Conservation (phyloP, 1,140 invertebrate genomes). For the Drosophila subobscura region DNA sequence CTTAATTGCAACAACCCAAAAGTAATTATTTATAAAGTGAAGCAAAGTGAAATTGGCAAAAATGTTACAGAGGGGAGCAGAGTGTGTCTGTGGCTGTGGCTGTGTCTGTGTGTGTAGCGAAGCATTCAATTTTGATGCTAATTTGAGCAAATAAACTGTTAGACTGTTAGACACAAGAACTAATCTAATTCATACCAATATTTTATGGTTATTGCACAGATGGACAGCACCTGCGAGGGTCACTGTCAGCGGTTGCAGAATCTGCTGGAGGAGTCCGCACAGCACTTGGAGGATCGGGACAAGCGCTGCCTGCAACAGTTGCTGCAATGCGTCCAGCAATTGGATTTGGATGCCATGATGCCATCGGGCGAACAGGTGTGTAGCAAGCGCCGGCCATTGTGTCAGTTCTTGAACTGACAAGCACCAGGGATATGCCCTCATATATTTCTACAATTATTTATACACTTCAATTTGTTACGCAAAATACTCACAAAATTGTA, state of each 20-base stretch:
- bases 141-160: constrained; percentile 30
- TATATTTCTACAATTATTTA: constrained; percentile 19
- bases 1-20: constrained; percentile 66
- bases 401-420: neutral
- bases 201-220: constrained; percentile 44
- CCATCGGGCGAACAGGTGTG: constrained; percentile 57
- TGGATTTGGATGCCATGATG: constrained; percentile 84
- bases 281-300: constrained; percentile 84
- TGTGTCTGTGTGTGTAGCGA: constrained; percentile 18
- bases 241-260: constrained; percentile 65
- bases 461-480: neutral
- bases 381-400: neutral
- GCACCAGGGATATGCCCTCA: neutral
- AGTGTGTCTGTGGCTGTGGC: constrained; percentile 13
- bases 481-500: constrained; percentile 35
- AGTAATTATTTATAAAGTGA: constrained; percentile 48
- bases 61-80: neutral
- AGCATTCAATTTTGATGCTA: constrained; percentile 43
- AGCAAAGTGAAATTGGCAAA: constrained; percentile 63
- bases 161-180: neutral
- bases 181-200: constrained; percentile 4
- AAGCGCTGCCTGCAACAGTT: constrained; percentile 86
- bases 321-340: constrained; percentile 85
- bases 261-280: constrained; percentile 53
- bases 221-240: constrained; percentile 74